Base-by-base conservation (phyloP, 2,797 vertebrate species). In the Notolepis coatsorum region DNA sequence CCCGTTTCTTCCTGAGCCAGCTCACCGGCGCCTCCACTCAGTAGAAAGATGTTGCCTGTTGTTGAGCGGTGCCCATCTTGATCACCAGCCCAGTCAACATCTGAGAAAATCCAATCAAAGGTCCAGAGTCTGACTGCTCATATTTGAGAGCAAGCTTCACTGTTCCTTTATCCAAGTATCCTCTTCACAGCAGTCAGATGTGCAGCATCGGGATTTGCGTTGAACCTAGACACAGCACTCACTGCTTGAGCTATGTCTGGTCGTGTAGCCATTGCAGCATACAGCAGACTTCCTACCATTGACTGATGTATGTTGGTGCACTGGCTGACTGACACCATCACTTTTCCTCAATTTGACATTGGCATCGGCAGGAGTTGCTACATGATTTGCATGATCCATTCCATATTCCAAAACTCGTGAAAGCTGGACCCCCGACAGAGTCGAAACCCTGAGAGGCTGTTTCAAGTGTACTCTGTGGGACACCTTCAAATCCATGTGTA, bases 141-240 rank as follows among this genome's bases (percentile, higher is more conserved):
- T 80, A 80, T 15, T 72, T 82, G 5, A 80, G 74, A 5, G 24
- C 48, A 6, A 79, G 45, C 3, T 73, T 74, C 8, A 72, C 0
- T 30, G 66, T 79, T 0, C 61, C 55, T 10, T 82, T 75, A 81
- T 5, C 15, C 1, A 13, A 80, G 4, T 4, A 77, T 65, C 5
- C 67, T 75, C 10, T 79, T 74, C 30, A 84, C 70, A 5, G 67
- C 67, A 0, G 49, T 81, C 60, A 81, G 45, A 57, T 81, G 68
- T 57, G 60, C 6, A 65, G 43, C 3, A 17, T 35, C 7, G 15
- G 61, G 71, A 27, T 77, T 65, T 37, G 62, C 53, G 3, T 73
- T 79, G 24, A 75, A 71, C 70, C 75, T 78, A 73, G 58, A 75
- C 10, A 71, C 78, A 69, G 13, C 67, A 68, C 61, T 77, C 39